Evolutionary conservation across 2,888 invertebrate genomes (phyloP), one percentile per base, ranked within the genome.

Genomic region (Eubasilissa splendida): DNA sequence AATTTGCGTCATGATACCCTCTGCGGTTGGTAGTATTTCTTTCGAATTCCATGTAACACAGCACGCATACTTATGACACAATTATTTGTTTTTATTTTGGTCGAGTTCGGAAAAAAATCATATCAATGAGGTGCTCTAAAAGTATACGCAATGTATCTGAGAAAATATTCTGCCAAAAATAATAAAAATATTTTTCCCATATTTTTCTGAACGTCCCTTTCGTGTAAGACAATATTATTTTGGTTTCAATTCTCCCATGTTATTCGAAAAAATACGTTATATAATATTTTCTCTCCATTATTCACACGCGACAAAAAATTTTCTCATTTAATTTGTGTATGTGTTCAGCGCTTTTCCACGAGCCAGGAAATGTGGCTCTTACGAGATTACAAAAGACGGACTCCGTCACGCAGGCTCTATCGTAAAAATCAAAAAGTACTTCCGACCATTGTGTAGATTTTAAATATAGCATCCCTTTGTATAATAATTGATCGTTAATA

Each of bases 361-460:
- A n/a, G 12, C 58, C 58, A 4, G 58, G 33, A 76, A 80, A 70
- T 60, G 76, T 76, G 70, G 76, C 80, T 80, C 76, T 76, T 76
- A 68, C n/a, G 59, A 76, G 68, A 76, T 70, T 68, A 80, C 68
- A 76, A 80, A 68, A 70, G 80, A 76, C 52, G 52, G 58, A 80
- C 68, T 53, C 42, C 71, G 53, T 76, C 60, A 59, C 68, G 71
- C 60, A 70, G 68, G 52, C 58, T 78, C 22, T 12, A 65, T 11
- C 75, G 73, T 11, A 22, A 52, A 63, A 60, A 71, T 78, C 79
- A 66, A 58, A 58, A 11, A 58, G 11, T n/a, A 58, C 58, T n/a
- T 58, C 7, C 42, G 42, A 42, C n/a, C 58, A 58, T 58, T 58
- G 58, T 58, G 58, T 58, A 10, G 58, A 58, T 58, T 58, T 58